Base-by-base conservation (phyloP, 2,113 vertebrate species). In the Prinia subflava region DNA sequence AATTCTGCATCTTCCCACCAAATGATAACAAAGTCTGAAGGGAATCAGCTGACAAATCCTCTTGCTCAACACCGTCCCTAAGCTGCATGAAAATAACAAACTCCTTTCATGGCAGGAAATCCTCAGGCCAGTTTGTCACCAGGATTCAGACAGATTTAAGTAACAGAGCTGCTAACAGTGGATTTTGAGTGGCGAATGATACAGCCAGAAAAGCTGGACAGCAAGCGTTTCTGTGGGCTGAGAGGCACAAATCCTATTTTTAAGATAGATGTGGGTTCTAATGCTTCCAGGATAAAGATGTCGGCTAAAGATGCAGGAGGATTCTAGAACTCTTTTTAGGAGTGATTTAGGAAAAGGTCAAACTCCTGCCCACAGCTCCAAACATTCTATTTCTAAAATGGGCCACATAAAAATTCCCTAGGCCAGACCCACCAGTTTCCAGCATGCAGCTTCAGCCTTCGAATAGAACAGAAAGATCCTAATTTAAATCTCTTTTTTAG, bases 71-170 rank as follows among this genome's bases (percentile, higher is more conserved):
- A 89, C 62, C 3, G 3, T 52, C 88, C 87, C 67, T 70, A 87
- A 87, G 87, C 67, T 85, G 92, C 65, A 60, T 7, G 81, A 83
- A 91, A 49, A 89, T 95, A 94, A 82, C 94, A 92, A 94, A 80
- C 87, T 87, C 73, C 70, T 94, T 92, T 92, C 90, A 93, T 55
- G 91, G 93, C 90, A 92, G 96, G 95, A 97, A 96, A 91, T 96
- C 92, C 89, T 90, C 78, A 69, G 90, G 71, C 87, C 70, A 56
- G 81, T 89, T 95, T 93, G 95, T 93, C 93, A 89, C 90, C 90
- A 81, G 93, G 83, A 68, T 84, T 83, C 67, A 69, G 77, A 42
- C 67, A 92, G 69, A 86, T 83, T 83, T 74, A 60, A 93, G 25
- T 55, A 88, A 52, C 62, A 80, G 75, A 75, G 74, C 82, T 87